Percentiles rank a stretch among this genome's conserved stretches.
These are phyloP conservation scores for Panorpa germanica DNA, from an alignment of 2,888 invertebrate genomes.

Conservation along the genomic window DNA sequence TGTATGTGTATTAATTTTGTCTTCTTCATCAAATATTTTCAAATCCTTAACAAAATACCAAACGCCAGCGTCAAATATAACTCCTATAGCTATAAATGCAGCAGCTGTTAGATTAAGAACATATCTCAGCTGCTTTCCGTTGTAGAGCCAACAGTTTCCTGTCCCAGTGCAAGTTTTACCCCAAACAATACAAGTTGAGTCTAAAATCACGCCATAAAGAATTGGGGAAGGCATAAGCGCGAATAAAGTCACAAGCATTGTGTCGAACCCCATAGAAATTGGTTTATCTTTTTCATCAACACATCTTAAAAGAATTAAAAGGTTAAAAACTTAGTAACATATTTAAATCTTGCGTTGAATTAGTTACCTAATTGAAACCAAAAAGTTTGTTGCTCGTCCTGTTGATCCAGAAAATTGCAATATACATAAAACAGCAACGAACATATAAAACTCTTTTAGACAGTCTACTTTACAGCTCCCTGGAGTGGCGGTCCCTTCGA, in stretches of 20 bases:
- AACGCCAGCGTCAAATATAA: slow-evolving; percentile 42
- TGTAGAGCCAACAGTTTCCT: slow-evolving; percentile 59
- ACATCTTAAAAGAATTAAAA: slow-evolving; percentile 25
- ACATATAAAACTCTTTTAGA: slow-evolving; percentile 30
- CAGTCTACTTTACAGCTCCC: slow-evolving; percentile 37
- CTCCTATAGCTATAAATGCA: slow-evolving; percentile 40
- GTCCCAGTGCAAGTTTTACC: slow-evolving; percentile 48
- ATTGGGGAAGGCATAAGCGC: slow-evolving; percentile 62
- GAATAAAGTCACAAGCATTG: slow-evolving; percentile 47
- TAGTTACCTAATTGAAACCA: slow-evolving; percentile 33
- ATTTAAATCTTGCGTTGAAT: slow-evolving; percentile 1
- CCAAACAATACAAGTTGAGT: slow-evolving; percentile 48
- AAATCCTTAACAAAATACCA: slow-evolving; percentile 51
- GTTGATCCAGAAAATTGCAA: slow-evolving; percentile 38
- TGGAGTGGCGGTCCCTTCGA: slow-evolving; percentile 23
- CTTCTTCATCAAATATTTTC: slow-evolving; percentile 46
- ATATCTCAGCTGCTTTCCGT: slow-evolving; percentile 34
- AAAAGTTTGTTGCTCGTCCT: slow-evolving; percentile 38
- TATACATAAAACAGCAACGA: slow-evolving; percentile 31
- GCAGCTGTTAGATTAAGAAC: slow-evolving; percentile 44
- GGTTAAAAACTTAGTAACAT: background rate
- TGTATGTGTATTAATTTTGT: no score
- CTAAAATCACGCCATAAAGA: slow-evolving; percentile 50
- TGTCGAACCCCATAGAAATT: slow-evolving; percentile 48
- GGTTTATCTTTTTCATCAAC: slow-evolving; percentile 55